Evolutionary conservation across 30 jellyfish, hydroid and myxozoan genomes (phyloP), one percentile per base, ranked within the genome.

Genomic region (Hydractinia symbiolongicarpus): DNA sequence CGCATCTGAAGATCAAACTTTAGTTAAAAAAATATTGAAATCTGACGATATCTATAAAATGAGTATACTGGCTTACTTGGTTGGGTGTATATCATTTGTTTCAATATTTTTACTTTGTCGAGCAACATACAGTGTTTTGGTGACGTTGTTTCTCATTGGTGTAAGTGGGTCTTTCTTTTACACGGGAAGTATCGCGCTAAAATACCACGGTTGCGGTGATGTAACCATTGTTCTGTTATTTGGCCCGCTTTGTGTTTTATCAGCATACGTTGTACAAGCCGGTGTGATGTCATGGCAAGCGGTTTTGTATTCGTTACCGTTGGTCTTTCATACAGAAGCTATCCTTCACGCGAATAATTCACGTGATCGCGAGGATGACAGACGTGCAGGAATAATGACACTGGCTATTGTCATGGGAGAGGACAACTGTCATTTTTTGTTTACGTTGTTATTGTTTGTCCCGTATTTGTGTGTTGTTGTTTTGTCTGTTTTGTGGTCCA

Each of bases 191-290:
- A 78, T 91, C 55, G 96, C 94, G 5, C 55, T 91, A 57, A 91
- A 91, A 84, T 91, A 91, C 67, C 77, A 82, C 52, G 98, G 96
- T 11, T 91, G 86, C 53, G 98, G 98, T 11, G 98, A 91, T 40
- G 49, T 86, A 4, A 91, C 86, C 67, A 86, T 91, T n/a, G 60
- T 87, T 84, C 84, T 91, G 5, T 80, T 88, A 66, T 91, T 91
- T 86, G 98, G 98, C 2, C 98, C 98, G 40, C 55, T 86, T 4
- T 82, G 89, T 1, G 98, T 91, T 16, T 67, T 91, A 49, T 91
- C 69, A 16, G 69, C 98, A 13, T 91, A 77, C 79, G 77, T 79
- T 50, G 96, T 81, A 14, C 98, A 91, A 57, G 76, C 91, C 15
- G 84, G 88, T 50, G 82, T 57, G 9, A 67, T 86, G 5, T 55